phyloP scores from a whole-genome alignment of 2,888 invertebrate genomes.

The Tineola bisselliella region DNA sequence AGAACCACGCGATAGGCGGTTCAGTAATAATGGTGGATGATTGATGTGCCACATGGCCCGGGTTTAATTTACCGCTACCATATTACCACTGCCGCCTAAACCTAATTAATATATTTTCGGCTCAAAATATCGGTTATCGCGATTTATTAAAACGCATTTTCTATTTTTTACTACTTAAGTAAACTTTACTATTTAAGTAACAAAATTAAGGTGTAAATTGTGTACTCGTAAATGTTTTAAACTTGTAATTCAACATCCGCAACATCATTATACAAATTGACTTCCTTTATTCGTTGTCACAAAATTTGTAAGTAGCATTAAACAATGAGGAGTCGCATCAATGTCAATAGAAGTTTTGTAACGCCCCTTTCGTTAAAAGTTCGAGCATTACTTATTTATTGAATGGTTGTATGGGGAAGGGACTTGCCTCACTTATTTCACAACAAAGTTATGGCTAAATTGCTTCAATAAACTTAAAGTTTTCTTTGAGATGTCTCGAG shows the following conservation, averaged over 20 bases:
- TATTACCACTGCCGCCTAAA: neutral
- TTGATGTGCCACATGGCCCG: constrained; percentile 12
- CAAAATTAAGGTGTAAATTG: too few species aligned
- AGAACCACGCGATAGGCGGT: neutral
- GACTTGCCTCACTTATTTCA: neutral
- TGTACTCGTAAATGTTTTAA: neutral
- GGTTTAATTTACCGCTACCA: neutral
- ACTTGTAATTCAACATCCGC: neutral
- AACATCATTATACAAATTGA: neutral
- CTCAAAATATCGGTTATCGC: neutral
- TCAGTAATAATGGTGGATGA: neutral
- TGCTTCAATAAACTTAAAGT: constrained; percentile 1
- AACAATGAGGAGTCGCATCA: constrained; percentile 8
- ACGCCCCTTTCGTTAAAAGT: constrained; percentile 36
- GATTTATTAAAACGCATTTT: neutral
- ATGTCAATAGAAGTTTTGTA: constrained; percentile 14
- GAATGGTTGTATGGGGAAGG: constrained; percentile 1
- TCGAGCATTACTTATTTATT: constrained; percentile 31
- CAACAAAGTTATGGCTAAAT: constrained; percentile 5
- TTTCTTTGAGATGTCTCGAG: neutral
- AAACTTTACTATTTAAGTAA: too few species aligned
- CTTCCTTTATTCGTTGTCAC: neutral
- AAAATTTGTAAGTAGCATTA: neutral
- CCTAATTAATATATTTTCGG: neutral
- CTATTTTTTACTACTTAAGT: too few species aligned